These are phyloP conservation scores for Cydia strobilella DNA, from an alignment of 1,140 invertebrate genomes.

Conservation along the genomic window DNA sequence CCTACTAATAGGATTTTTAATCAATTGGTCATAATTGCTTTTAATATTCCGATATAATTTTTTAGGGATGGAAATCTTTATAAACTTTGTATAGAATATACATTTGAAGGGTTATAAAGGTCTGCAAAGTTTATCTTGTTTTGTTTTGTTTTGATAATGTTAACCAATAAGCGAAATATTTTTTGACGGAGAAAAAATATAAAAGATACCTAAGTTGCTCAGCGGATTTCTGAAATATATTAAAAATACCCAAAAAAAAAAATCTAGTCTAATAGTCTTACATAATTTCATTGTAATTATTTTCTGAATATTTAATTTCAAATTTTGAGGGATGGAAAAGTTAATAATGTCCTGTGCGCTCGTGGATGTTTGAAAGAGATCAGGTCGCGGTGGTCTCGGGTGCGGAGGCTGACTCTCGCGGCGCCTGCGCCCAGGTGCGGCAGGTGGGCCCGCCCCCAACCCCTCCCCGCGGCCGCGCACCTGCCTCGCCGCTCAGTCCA, in stretches of 20 bases:
- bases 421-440: constrained; percentile 77
- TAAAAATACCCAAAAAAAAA: too few relatives aligned
- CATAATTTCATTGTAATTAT: background rate
- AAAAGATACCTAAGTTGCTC: background rate
- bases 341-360: constrained; percentile 15
- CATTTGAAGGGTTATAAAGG: too few relatives aligned
- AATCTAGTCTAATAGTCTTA: background rate
- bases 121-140: too few relatives aligned
- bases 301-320: background rate
- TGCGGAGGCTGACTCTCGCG: constrained; percentile 70
- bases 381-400: constrained; percentile 36
- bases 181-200: background rate
- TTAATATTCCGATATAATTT: too few relatives aligned
- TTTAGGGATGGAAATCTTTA: too few relatives aligned
- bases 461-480: constrained; percentile 67
- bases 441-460: constrained; percentile 75
- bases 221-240: background rate
- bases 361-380: constrained; percentile 25
- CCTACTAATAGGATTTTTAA: too few relatives aligned
- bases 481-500: constrained; percentile 75
- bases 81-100: too few relatives aligned
- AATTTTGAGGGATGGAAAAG: background rate
- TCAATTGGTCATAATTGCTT: too few relatives aligned
- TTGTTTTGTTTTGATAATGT: too few relatives aligned
- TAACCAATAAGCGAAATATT: too few relatives aligned